Evolutionary conservation across 1,140 invertebrate species (phyloP), one percentile per base, ranked within the genome.

Genomic region (Tetramorium simillimum): DNA sequence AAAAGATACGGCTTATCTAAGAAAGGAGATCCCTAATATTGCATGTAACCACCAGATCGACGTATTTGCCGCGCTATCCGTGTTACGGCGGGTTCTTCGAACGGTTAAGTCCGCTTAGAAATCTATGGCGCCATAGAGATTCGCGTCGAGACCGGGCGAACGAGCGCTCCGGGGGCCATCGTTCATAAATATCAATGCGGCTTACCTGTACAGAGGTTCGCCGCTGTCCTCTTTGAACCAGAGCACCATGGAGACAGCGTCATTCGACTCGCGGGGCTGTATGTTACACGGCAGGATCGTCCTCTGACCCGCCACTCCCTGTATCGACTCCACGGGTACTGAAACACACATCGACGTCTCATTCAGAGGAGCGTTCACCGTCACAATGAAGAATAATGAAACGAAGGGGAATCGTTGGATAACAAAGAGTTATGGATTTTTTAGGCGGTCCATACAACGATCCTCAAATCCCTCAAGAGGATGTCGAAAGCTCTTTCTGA

Each of bases 191-290:
- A 89, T 89, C 73, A 51, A 84, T 85, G 82, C 91, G 62, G 93
- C 94, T 96, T 95, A 98, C 98, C 97, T 98, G 96, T 98, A 98
- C 81, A 98, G 95, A 14, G 98, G 97, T 90, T 98, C 98, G 73
- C 97, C 97, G 91, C 97, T 97, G 58, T 97, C 96, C 93, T 98
- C 97, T 93, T 98, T 98, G 94, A 98, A 98, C 97, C 98, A 98
- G 7, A 98, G 96, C 70, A 98, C 98, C 97, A 98, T 98, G 75
- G 97, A 97, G 62, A 98, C 97, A 4, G 96, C 96, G 95, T 98
- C 98, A 92, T 97, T 97, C 58, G 96, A 95, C 85, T 97, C 97
- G 86, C 96, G 96, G 2, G 97, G 97, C 88, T 97, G 96, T 87
- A 98, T 98, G 94, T 98, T 97, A 95, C 98, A 98, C 7, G 98